phyloP scores from a whole-genome alignment of 2,113 vertebrate genomes.

The Triplophysa siluroides region DNA sequence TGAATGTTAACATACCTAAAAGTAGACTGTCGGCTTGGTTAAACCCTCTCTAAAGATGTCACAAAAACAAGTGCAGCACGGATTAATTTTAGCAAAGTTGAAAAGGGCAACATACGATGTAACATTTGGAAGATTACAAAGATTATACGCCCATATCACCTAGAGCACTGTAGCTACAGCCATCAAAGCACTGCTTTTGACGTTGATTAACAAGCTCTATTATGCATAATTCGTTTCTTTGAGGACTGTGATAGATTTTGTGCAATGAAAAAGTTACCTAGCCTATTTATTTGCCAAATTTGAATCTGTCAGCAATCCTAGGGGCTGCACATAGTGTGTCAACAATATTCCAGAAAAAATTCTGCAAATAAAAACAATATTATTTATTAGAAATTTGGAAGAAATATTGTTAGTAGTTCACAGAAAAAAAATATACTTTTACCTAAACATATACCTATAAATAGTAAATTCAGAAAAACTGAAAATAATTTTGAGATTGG shows the following conservation, averaged over 20 bases:
- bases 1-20: slow-evolving; percentile 14
- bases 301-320: not conserved
- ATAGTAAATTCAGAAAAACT: too few relatives aligned
- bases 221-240: not conserved
- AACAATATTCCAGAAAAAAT: too few relatives aligned
- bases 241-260: not conserved
- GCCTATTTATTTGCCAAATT: not conserved
- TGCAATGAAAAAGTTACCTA: not conserved
- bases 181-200: too few relatives aligned
- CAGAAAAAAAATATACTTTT: too few relatives aligned
- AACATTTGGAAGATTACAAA: slow-evolving; percentile 4
- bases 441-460: too few relatives aligned
- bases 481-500: too few relatives aligned
- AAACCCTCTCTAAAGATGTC: not conserved
- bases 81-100: not conserved
- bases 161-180: too few relatives aligned
- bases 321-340: too few relatives aligned
- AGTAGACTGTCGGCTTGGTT: not conserved
- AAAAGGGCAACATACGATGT: not conserved
- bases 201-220: too few relatives aligned
- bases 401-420: too few relatives aligned
- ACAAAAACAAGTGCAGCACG: not conserved
- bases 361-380: too few relatives aligned
- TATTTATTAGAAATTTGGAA: too few relatives aligned
- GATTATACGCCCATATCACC: not conserved